These are phyloP conservation scores for Odontothrips loti DNA, from an alignment of 2,888 invertebrate genomes.

Conservation along the genomic window DNA sequence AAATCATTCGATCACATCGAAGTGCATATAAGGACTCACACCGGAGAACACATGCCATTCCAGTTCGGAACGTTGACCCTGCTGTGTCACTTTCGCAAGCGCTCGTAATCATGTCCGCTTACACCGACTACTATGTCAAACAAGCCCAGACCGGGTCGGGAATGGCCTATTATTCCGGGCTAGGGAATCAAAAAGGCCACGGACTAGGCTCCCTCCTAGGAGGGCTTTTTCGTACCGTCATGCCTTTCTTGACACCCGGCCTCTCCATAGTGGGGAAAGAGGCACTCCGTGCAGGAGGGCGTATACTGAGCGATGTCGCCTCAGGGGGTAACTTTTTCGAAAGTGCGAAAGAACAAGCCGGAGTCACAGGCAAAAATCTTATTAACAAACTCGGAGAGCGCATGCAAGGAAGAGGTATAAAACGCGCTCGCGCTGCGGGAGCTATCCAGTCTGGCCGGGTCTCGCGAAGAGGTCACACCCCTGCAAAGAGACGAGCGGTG, in stretches of 20 bases:
- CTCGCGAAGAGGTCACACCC: not conserved
- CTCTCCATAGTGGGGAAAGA: not conserved
- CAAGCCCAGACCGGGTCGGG: slow-evolving; percentile 1
- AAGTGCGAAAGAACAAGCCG: not conserved
- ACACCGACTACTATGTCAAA: not conserved
- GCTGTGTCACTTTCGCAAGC: not conserved
- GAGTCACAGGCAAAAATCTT: not conserved
- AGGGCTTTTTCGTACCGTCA: not conserved
- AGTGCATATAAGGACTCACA: not conserved
- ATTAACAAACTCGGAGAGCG: not conserved
- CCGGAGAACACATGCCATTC: not conserved
- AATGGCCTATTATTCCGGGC: not conserved
- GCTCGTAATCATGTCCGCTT: not conserved
- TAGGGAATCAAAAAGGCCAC: not conserved
- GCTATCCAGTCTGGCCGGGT: not conserved
- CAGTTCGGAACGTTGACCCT: not conserved
- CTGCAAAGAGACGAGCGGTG: too few species aligned
- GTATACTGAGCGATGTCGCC: not conserved
- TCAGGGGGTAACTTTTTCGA: not conserved
- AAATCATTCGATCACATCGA: not conserved
- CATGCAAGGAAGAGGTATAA: not conserved
- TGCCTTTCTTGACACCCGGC: not conserved
- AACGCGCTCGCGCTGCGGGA: not conserved
- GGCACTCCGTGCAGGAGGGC: not conserved
- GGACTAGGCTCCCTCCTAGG: not conserved